Conservation (phyloP, 2,113 vertebrate species). For the Phocoena sinus region DNA sequence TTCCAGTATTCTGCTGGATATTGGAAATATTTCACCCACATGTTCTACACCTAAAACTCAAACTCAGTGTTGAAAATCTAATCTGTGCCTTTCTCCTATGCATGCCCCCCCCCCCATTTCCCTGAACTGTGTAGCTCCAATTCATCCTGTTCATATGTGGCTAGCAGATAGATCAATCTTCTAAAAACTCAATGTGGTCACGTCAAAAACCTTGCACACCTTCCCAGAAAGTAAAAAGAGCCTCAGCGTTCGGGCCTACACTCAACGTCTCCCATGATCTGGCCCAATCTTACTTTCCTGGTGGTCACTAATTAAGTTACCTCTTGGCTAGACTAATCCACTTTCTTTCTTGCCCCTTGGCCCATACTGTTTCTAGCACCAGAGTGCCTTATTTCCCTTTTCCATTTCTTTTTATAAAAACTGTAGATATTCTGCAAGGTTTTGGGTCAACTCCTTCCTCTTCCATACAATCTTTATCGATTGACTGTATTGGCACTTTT, state of each 20-base stretch:
- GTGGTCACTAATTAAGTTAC: neutral
- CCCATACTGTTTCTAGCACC: neutral
- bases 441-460: neutral
- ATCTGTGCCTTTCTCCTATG: neutral
- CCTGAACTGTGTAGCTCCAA: neutral
- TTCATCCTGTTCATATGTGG: accelerated
- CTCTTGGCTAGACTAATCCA: neutral
- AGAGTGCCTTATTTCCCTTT: neutral
- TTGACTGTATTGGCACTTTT: neutral
- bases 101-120: neutral
- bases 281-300: neutral
- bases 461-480: neutral
- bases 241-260: neutral
- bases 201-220: neutral
- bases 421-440: neutral
- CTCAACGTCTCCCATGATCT: neutral
- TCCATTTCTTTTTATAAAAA: neutral
- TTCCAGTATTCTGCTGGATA: neutral
- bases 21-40: neutral
- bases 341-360: neutral
- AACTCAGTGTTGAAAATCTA: neutral
- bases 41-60: neutral
- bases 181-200: neutral
- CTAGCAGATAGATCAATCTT: neutral
- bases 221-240: neutral